phyloP scores from a whole-genome alignment of 2,888 invertebrate genomes.

The Epiperipatus broadwayi region DNA sequence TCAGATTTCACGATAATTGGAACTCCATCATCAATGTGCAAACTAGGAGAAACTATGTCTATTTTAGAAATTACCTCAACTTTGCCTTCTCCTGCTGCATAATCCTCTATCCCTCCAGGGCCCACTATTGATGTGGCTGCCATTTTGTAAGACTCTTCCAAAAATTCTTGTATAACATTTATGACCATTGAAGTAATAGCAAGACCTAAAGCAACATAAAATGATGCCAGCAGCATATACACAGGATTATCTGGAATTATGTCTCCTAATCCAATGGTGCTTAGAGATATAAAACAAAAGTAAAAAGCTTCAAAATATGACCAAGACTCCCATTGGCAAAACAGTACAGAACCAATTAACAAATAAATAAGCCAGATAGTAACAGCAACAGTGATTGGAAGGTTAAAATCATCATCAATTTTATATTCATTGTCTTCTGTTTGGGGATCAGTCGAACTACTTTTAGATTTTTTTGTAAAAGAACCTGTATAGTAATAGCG shows the following conservation, averaged over 20 bases:
- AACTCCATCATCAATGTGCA: no score
- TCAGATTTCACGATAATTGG: no score
- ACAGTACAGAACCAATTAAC: slow-evolving; percentile 60
- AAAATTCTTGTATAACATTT: slow-evolving; percentile 84
- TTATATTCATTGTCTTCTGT: slow-evolving; percentile 48
- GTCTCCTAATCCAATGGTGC: slow-evolving; percentile 60
- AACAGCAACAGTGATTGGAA: slow-evolving; percentile 75
- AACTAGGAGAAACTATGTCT: no score
- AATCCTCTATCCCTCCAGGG: no score
- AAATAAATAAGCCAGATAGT: slow-evolving; percentile 64
- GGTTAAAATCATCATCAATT: slow-evolving; percentile 78
- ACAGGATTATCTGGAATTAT: slow-evolving; percentile 46
- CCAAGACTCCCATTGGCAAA: slow-evolving; percentile 44
- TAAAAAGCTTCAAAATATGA: slow-evolving; percentile 82
- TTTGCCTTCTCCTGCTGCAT: no score
- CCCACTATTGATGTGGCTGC: no score
- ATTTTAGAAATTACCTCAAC: no score
- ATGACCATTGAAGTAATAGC: slow-evolving; percentile 93
- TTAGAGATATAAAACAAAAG: slow-evolving; percentile 89
- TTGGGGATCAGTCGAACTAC: no score
- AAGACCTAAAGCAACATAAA: slow-evolving; percentile 80
- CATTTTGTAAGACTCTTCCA: no score
- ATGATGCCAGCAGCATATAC: slow-evolving; percentile 72
- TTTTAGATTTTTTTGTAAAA: slow-evolving; percentile 41
- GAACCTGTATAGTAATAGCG: slow-evolving; percentile 67